Evolutionary conservation across 2,888 invertebrate genomes (phyloP).

Genomic region (Heliconius hortense): DNA sequence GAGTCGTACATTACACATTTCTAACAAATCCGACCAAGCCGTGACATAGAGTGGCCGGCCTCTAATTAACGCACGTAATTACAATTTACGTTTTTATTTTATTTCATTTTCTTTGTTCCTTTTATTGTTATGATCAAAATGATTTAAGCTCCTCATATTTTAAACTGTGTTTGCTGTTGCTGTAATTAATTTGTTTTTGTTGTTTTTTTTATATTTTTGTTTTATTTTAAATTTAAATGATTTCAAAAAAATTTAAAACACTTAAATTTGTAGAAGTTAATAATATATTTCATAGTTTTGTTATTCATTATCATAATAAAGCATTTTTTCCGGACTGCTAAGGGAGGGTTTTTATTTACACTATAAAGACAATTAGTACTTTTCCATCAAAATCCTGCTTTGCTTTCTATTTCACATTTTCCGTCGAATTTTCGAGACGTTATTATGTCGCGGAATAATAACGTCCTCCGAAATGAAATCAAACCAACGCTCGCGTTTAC

Average conservation of each 20-base stretch:
- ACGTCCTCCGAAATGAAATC: too few relatives aligned
- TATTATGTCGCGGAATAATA: too few relatives aligned
- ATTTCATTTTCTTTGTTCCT: slow-evolving; percentile 21
- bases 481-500: too few relatives aligned
- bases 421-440: too few relatives aligned
- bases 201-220: background rate
- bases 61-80: slow-evolving; percentile 24
- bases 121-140: slow-evolving; percentile 22
- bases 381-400: too few relatives aligned
- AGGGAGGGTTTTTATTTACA: too few relatives aligned
- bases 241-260: background rate
- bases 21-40: slow-evolving; percentile 13
- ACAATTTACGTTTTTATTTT: slow-evolving; percentile 18
- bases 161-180: background rate
- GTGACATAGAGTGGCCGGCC: background rate
- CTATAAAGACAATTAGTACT: too few relatives aligned
- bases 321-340: too few relatives aligned
- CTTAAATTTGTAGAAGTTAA: background rate
- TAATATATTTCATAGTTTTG: too few relatives aligned
- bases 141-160: slow-evolving; percentile 16
- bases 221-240: background rate
- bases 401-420: too few relatives aligned
- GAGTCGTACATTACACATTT: slow-evolving; percentile 10
- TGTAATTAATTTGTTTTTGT: background rate
- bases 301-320: too few relatives aligned